A percentile compares a stretch with the other conserved stretches of the same genome.
These are phyloP conservation scores for Tiphia femorata DNA, from an alignment of 2,888 invertebrate species.

Conservation along the genomic window DNA sequence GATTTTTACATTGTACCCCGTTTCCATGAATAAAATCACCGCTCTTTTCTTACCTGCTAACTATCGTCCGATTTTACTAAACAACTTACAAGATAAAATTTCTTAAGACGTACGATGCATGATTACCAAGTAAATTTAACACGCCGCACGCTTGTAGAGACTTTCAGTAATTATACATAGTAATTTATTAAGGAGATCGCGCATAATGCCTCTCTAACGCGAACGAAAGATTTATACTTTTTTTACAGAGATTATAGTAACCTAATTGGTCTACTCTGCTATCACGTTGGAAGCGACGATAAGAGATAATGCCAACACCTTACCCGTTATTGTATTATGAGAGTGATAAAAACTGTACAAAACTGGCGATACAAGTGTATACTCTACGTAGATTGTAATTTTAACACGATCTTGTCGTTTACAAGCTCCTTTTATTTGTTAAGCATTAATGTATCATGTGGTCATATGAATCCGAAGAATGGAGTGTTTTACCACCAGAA, in stretches of 20 bases:
- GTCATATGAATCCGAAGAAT: constrained; percentile 80
- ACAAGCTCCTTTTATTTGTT: constrained; percentile 19
- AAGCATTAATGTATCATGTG: constrained; percentile 67
- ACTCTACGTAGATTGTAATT: constrained; percentile 32
- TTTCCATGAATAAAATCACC: constrained; percentile 35
- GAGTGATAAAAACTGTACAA: constrained; percentile 51
- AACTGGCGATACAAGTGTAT: constrained; percentile 25
- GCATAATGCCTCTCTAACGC: too few species aligned
- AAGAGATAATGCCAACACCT: constrained; percentile 64
- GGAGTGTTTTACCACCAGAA: constrained; percentile 88
- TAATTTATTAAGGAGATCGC: not conserved
- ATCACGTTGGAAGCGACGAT: constrained; percentile 56
- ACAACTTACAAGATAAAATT: too few species aligned
- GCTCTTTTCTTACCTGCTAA: too few species aligned
- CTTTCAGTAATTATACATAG: too few species aligned
- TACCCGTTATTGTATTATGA: constrained; percentile 41
- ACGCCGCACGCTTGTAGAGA: too few species aligned
- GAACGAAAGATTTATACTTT: too few species aligned
- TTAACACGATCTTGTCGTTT: constrained; percentile 22
- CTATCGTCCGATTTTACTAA: not conserved
- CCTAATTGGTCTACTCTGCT: constrained; percentile 41
- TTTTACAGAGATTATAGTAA: constrained; percentile 22
- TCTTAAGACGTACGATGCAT: too few species aligned
- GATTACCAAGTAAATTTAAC: too few species aligned
- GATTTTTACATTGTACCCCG: constrained; percentile 16